These are phyloP conservation scores for Ischnus inquisitorius DNA, from an alignment of 2,888 invertebrate genomes.

Conservation along the genomic window DNA sequence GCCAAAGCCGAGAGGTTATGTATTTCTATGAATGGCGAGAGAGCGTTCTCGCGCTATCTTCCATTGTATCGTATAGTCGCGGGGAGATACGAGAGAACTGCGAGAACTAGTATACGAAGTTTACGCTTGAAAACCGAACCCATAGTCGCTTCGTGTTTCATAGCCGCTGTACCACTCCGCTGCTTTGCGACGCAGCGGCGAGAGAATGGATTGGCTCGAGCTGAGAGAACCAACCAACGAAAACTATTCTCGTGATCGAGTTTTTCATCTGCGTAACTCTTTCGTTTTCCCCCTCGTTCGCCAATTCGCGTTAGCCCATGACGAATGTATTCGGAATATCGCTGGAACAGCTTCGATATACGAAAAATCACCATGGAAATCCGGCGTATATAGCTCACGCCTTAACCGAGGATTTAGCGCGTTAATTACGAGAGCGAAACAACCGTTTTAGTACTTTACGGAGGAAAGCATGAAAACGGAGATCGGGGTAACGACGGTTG, in stretches of 20 bases:
- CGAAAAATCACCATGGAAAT: not conserved
- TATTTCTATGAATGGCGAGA: conserved; percentile 59
- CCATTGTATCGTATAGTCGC: conserved; percentile 53
- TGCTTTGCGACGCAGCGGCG: conserved; percentile 47
- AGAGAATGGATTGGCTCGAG: conserved; percentile 66
- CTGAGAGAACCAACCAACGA: conserved; percentile 20
- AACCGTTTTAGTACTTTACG: too few species aligned
- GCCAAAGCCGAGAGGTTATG: conserved; percentile 45
- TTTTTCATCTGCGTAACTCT: conserved; percentile 43
- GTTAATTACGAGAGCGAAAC: too few species aligned
- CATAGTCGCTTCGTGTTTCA: conserved; percentile 62
- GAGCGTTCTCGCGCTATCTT: conserved; percentile 47
- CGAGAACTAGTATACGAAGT: conserved; percentile 47
- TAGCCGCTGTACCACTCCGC: conserved; percentile 33
- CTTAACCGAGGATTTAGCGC: too few species aligned
- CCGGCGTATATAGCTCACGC: not conserved
- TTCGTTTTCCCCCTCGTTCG: not conserved
- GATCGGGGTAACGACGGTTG: not conserved
- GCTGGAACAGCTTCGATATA: not conserved
- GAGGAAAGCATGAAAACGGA: not conserved
- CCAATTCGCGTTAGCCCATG: not conserved
- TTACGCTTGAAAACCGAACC: conserved; percentile 30
- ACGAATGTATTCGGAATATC: not conserved
- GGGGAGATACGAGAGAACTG: conserved; percentile 37
- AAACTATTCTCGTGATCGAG: conserved; percentile 56